phyloP scores from a whole-genome alignment of 2,888 invertebrate genomes.

The Acleris literana region DNA sequence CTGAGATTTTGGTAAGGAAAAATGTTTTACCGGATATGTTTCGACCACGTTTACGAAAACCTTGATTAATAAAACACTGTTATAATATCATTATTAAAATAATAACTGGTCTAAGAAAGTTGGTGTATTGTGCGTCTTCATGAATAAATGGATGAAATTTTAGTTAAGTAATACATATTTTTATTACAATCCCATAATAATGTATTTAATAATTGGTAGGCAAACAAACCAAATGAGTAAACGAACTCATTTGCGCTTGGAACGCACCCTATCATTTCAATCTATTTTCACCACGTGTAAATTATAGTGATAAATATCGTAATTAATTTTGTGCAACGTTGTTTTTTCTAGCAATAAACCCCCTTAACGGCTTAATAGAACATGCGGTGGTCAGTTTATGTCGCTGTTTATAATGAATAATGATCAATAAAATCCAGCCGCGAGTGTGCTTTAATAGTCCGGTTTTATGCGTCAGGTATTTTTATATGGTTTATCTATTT shows the following conservation, averaged over 20 bases:
- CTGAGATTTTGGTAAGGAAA: too few relatives aligned
- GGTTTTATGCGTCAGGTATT: constrained; percentile 12
- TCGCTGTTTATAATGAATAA: constrained; percentile 72
- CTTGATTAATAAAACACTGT: too few relatives aligned
- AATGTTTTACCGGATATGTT: too few relatives aligned
- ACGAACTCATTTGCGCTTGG: constrained; percentile 8
- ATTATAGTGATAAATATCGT: constrained; percentile 35
- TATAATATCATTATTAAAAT: too few relatives aligned
- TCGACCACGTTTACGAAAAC: too few relatives aligned
- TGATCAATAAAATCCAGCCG: constrained; percentile 71
- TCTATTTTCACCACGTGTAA: constrained; percentile 35
- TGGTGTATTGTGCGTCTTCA: too few relatives aligned
- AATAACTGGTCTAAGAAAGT: too few relatives aligned
- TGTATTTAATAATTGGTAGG: too few relatives aligned
- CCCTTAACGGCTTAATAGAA: constrained; percentile 70
- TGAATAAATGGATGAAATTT: too few relatives aligned
- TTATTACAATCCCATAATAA: too few relatives aligned
- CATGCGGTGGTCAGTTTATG: constrained; percentile 61
- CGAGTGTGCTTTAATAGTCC: constrained; percentile 48
- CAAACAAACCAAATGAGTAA: too few relatives aligned
- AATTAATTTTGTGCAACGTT: constrained; percentile 37
- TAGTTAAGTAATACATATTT: too few relatives aligned
- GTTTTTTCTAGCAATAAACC: constrained; percentile 60
- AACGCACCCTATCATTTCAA: constrained; percentile 22
- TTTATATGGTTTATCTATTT: constrained; percentile 4